Conservation (phyloP, 2,113 vertebrate species). For the Callospermophilus lateralis region DNA sequence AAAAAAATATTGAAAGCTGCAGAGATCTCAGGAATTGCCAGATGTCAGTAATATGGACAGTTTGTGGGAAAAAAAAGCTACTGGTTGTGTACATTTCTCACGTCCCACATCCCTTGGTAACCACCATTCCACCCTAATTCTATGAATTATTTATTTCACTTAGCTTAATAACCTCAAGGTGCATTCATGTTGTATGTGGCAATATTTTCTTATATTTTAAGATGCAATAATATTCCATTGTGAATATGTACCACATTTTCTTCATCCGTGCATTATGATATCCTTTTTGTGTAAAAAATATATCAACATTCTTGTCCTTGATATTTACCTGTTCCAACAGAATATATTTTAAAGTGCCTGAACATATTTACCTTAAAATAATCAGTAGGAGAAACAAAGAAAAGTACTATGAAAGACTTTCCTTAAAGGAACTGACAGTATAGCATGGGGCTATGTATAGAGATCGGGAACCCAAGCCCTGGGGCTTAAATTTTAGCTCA, state of each 20-base stretch:
- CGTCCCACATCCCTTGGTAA: background rate
- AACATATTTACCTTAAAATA: background rate
- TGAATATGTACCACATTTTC: background rate
- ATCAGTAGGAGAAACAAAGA: background rate
- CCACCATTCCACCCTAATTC: background rate
- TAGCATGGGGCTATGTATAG: background rate
- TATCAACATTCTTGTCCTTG: background rate
- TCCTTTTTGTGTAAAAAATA: background rate
- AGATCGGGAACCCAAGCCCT: background rate
- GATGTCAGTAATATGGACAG: too few relatives aligned
- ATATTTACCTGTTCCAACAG: background rate
- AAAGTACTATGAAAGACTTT: background rate
- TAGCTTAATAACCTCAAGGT: background rate
- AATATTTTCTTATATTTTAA: background rate
- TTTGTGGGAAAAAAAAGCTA: too few relatives aligned
- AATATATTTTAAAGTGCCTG: background rate
- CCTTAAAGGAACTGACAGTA: background rate
- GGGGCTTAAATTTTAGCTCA: background rate
- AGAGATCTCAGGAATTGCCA: too few relatives aligned
- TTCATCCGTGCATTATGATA: background rate
- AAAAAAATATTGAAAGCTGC: too few relatives aligned
- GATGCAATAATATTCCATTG: background rate
- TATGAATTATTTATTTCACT: background rate
- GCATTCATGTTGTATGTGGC: background rate
- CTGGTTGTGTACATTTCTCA: too few relatives aligned